Conservation (phyloP, 1,140 invertebrate species). For the Drosophila nigrodunni region DNA sequence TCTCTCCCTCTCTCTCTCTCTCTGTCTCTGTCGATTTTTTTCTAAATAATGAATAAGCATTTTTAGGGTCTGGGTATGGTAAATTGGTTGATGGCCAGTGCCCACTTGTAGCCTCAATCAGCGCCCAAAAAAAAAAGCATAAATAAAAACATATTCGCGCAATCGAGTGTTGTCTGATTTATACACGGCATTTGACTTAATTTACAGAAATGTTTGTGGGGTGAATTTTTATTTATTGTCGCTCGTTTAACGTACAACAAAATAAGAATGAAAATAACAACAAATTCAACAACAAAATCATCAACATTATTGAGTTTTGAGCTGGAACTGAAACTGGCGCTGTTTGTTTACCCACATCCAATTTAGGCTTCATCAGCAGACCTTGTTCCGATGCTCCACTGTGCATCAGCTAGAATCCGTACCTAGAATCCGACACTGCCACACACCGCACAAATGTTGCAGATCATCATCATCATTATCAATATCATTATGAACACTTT, state of each 20-base stretch:
- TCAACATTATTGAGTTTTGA: slow-evolving; percentile 33
- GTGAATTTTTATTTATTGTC: slow-evolving; percentile 52
- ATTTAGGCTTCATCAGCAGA: slow-evolving; percentile 74
- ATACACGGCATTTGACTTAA: slow-evolving; percentile 45
- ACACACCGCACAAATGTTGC: slow-evolving; percentile 52
- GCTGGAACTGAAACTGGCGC: slow-evolving; percentile 33
- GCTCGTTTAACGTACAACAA: slow-evolving; percentile 12
- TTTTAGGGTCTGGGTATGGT: not conserved
- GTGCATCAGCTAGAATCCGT: slow-evolving; percentile 51
- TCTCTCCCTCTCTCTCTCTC: too few relatives aligned
- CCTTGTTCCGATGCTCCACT: slow-evolving; percentile 45
- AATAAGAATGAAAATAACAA: not conserved
- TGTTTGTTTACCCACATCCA: slow-evolving; percentile 65
- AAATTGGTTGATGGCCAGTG: slow-evolving; percentile 14
- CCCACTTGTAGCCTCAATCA: slow-evolving; percentile 31
- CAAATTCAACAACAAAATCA: slow-evolving; percentile 19
- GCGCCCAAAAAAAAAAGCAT: slow-evolving; percentile 15
- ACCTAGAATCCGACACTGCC: slow-evolving; percentile 17
- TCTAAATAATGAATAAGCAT: slow-evolving; percentile 31
- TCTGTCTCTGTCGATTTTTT: not conserved
- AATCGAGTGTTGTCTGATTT: slow-evolving; percentile 55
- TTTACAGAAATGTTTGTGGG: slow-evolving; percentile 43
- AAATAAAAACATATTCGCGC: slow-evolving; percentile 23
- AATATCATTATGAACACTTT: slow-evolving; percentile 9
- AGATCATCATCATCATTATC: not conserved